Conservation (phyloP, 1,140 invertebrate species). For the Wiebesia pumilae region DNA sequence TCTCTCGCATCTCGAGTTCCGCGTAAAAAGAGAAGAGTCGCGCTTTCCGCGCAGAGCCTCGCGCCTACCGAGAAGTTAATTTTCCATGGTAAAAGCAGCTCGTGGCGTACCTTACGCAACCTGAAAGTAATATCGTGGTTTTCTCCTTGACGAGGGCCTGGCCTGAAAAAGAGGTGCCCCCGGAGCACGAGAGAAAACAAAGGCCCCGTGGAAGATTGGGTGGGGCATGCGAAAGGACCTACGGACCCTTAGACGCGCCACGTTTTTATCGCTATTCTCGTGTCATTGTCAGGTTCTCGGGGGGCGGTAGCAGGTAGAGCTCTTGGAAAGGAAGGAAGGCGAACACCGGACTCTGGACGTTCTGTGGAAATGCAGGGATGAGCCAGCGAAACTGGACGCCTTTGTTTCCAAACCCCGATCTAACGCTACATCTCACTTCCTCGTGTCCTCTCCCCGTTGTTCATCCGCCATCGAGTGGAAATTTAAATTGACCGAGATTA, state of each 20-base stretch:
- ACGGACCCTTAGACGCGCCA: not conserved
- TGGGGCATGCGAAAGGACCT: no score
- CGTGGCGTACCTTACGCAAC: constrained; percentile 19
- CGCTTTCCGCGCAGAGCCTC: not conserved
- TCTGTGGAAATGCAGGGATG: constrained; percentile 12
- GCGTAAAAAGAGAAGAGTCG: not conserved
- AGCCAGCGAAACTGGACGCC: not conserved
- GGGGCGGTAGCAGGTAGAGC: constrained; percentile 14
- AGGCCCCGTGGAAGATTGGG: no score
- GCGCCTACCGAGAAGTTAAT: not conserved
- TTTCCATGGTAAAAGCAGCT: not conserved
- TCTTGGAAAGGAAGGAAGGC: not conserved
- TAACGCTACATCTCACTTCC: not conserved
- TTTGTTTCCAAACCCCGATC: constrained; percentile 32
- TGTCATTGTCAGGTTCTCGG: not conserved
- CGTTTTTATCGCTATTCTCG: constrained; percentile 11
- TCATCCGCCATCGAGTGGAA: not conserved
- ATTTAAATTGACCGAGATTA: not conserved
- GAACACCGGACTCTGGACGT: not conserved
- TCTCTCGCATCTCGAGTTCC: not conserved
- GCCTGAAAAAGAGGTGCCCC: not conserved
- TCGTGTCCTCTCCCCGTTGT: not conserved
- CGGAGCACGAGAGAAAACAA: not conserved
- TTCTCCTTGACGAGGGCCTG: not conserved
- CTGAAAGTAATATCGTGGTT: constrained; percentile 7